Evolutionary conservation across 1,140 invertebrate genomes (phyloP), one percentile per base, ranked within the genome.

Genomic region (Platyura marginata): DNA sequence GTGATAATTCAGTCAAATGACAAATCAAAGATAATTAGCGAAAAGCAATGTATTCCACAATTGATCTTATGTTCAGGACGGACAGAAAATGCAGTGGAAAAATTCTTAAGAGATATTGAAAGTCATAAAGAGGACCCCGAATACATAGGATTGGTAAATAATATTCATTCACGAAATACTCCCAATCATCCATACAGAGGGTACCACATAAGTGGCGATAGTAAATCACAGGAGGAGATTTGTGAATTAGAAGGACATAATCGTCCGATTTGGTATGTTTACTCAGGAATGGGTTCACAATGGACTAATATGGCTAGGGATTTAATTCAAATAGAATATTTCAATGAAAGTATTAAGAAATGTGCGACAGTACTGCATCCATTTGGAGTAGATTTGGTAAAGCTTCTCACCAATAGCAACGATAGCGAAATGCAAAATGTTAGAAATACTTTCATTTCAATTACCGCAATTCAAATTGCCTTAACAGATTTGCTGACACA

Each of bases 201-300:
- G 2, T 89, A 73, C 56, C 65, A 72, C 16, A 57, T 90, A 36
- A 52, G 85, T 0, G 25, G 25, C 13, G 65, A 34, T 50, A 3
- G 64, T 56, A 29, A 6, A 29, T 8, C 25, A 6, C 6, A 8
- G 6, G 6, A 13, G 6, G 25, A 29, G 13, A 13, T 29, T 13
- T 70, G 81, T 75, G 52, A 67, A 84, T 11, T 81, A 75, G 54
- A 67, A 75, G 47, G 78, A 77, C 32, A 79, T 81, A 75, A 78
- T 77, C 5, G 69, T 69, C 39, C 78, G 81, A 54, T 82, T 77
- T 97, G 90, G 85, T 95, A 76, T 60, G 69, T 97, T 29, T 98
- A 93, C 63, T 83, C 90, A 37, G 94, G 93, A 29, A 96, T 97
- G 91, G 94, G 93, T 10, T 80, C 80, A 29, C 93, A 98, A 65